phyloP scores from a whole-genome alignment of 2,797 vertebrate species.

The Cottoperca gobio region DNA sequence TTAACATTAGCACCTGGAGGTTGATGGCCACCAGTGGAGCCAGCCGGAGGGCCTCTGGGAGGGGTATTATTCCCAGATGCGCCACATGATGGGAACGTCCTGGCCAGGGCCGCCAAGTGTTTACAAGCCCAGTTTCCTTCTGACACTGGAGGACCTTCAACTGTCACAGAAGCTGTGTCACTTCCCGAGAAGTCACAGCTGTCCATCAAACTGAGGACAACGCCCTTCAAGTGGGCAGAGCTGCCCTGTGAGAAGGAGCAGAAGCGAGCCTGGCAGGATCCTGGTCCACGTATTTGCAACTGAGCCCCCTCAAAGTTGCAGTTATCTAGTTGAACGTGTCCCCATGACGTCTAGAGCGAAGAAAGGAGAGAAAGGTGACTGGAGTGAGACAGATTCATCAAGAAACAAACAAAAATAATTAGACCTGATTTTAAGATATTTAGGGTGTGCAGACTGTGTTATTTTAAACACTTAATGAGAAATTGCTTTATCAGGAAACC shows the following conservation, averaged over 20 bases:
- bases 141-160: constrained; percentile 89
- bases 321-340: constrained; percentile 93
- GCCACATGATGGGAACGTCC: constrained; percentile 77
- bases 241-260: constrained; percentile 93
- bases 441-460: background rate
- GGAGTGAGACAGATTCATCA: constrained; percentile 7
- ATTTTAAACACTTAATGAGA: background rate
- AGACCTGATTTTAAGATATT: background rate
- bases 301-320: constrained; percentile 94
- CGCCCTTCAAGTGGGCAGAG: constrained; percentile 87
- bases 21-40: constrained; percentile 56
- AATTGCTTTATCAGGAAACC: background rate
- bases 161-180: constrained; percentile 90
- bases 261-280: constrained; percentile 93
- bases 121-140: constrained; percentile 95
- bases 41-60: constrained; percentile 21
- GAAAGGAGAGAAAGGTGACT: background rate
- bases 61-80: constrained; percentile 32
- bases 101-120: constrained; percentile 87
- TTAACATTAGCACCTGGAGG: constrained; percentile 57
- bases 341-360: constrained; percentile 87
- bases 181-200: constrained; percentile 94
- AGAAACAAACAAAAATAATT: background rate
- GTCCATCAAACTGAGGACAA: constrained; percentile 90
- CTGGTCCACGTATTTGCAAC: constrained; percentile 90